Conservation (phyloP, 2,113 vertebrate species). For the Heterochromis multidens region DNA sequence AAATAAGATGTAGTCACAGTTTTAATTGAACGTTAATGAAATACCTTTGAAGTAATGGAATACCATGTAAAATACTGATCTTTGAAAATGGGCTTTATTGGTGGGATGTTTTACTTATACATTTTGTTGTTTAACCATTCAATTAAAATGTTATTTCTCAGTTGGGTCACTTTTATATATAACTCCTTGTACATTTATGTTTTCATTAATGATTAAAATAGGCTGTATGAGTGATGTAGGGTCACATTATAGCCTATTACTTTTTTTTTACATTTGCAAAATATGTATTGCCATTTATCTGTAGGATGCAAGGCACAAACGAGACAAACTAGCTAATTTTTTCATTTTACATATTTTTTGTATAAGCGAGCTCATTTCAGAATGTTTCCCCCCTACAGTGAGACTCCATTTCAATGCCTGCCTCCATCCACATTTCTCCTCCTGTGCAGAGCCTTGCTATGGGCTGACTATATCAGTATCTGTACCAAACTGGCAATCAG, state of each 20-base stretch:
- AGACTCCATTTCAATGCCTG: background rate
- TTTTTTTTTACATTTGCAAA: background rate
- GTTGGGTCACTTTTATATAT: background rate
- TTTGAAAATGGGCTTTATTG: background rate
- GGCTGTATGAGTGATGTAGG: background rate
- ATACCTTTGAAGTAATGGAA: background rate
- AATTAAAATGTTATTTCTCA: background rate
- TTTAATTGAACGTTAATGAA: background rate
- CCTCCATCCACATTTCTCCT: background rate
- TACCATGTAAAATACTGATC: background rate
- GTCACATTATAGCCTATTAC: background rate
- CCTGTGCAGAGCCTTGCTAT: slow-evolving; percentile 18
- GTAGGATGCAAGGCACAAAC: background rate
- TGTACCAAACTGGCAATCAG: slow-evolving; percentile 54
- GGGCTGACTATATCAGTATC: slow-evolving; percentile 40
- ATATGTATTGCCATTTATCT: background rate
- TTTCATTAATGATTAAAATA: background rate
- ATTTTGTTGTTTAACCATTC: background rate
- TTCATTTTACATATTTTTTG: background rate
- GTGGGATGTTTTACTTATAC: background rate
- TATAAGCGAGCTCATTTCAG: background rate
- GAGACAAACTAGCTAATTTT: background rate
- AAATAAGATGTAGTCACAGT: background rate
- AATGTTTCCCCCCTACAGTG: background rate
- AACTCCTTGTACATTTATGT: background rate